phyloP scores from a whole-genome alignment of 2,797 vertebrate genomes.

The Taeniopygia guttata region DNA sequence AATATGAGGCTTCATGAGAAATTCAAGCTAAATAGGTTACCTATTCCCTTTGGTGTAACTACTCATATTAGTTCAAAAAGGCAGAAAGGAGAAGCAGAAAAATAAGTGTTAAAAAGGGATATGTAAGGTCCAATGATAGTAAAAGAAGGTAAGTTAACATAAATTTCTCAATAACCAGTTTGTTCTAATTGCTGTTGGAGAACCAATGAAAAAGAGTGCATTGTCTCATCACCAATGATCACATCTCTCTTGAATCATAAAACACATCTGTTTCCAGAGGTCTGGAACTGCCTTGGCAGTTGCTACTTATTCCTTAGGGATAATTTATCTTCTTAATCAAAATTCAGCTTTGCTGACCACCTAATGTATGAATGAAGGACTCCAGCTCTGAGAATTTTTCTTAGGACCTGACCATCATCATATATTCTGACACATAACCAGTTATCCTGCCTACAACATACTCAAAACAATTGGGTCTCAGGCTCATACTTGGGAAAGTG shows the following conservation, averaged over 20 bases:
- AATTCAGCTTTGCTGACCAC: not conserved
- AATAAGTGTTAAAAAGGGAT: not conserved
- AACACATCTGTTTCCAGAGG: not conserved
- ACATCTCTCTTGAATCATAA: not conserved
- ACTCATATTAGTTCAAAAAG: not conserved
- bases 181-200: not conserved
- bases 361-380: not conserved
- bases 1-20: not conserved
- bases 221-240: not conserved
- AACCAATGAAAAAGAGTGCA: not conserved
- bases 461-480: not conserved
- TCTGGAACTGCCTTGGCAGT: not conserved
- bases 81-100: not conserved
- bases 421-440: not conserved
- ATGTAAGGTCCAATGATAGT: not conserved
- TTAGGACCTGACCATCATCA: not conserved
- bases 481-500: not conserved
- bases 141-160: not conserved
- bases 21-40: conserved; percentile 33
- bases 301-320: not conserved
- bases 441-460: not conserved
- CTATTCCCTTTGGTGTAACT: not conserved
- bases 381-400: not conserved
- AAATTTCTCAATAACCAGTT: not conserved
- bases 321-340: not conserved